A percentile compares a stretch with the other conserved stretches of the same genome.
phyloP scores from a whole-genome alignment of 2,888 invertebrate genomes.

The Aplocera efformata region DNA sequence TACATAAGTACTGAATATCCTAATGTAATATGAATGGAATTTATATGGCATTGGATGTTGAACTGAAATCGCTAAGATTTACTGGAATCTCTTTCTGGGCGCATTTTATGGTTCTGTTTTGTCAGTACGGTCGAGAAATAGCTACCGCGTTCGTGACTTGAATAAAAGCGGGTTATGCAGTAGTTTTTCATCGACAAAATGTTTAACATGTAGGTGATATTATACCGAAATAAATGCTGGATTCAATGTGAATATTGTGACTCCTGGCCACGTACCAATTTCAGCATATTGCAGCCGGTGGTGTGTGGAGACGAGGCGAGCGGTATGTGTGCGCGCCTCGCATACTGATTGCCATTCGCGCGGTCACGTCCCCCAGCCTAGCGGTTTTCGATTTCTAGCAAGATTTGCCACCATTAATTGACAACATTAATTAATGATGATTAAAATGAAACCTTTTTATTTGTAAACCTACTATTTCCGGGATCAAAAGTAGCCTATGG shows the following conservation, averaged over 20 bases:
- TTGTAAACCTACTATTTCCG: too few species aligned
- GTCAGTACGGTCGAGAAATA: slow-evolving; percentile 25
- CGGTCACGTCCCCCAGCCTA: slow-evolving; percentile 28
- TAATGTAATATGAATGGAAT: slow-evolving; percentile 28
- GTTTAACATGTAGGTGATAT: slow-evolving; percentile 26
- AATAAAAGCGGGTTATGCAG: slow-evolving; percentile 19
- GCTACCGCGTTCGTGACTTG: slow-evolving; percentile 26
- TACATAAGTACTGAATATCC: slow-evolving; percentile 19
- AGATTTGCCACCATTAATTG: slow-evolving; percentile 30
- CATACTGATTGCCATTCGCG: slow-evolving; percentile 55
- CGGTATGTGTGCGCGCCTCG: slow-evolving; percentile 49
- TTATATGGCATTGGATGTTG: slow-evolving; percentile 10
- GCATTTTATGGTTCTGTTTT: slow-evolving; percentile 21
- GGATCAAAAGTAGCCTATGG: too few species aligned
- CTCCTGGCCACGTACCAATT: slow-evolving; percentile 65
- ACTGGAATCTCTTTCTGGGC: slow-evolving; percentile 18
- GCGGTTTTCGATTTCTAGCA: slow-evolving; percentile 32
- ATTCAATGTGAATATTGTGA: slow-evolving; percentile 48
- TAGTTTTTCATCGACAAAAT: slow-evolving; percentile 25
- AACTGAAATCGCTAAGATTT: slow-evolving; percentile 19
- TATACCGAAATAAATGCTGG: slow-evolving; percentile 29
- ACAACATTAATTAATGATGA: slow-evolving; percentile 18
- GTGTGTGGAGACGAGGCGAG: slow-evolving; percentile 43
- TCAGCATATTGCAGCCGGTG: slow-evolving; percentile 69
- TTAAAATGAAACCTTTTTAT: not conserved